Evolutionary conservation across 2,797 vertebrate genomes (phyloP), one percentile per base, ranked within the genome.

Genomic region (Avahi laniger): DNA sequence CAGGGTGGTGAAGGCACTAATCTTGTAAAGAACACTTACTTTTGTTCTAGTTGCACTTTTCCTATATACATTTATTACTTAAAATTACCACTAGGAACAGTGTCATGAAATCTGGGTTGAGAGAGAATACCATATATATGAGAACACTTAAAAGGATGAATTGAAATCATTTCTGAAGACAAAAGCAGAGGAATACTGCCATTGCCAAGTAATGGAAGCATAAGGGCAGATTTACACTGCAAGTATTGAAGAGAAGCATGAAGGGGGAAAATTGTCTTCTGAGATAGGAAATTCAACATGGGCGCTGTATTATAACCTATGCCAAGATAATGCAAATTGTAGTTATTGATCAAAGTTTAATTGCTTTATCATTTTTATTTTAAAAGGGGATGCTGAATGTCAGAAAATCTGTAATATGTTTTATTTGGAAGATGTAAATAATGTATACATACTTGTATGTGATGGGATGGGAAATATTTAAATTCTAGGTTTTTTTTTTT

Each of bases 371-470:
- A 41, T 98, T 98, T 97, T 97, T 97, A 97, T 98, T 98, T 98
- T 91, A 93, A 75, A 57, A 97, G 82, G 73, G 59, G 78, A 97
- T 96, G 93, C 81, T 97, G 97, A 98, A 98, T 98, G 98, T 98
- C 98, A 98, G 98, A 98, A 98, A 97, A 97, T 98, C 98, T 97
- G 82, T 97, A 98, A 96, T 97, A 75, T 98, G 97, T 98, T 94
- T 97, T 98, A 97, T 99, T 98, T 98, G 98, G 98, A 98, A 99
- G 99, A 98, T 99, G 99, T 99, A 99, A 98, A 99, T 99, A 99
- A 97, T 99, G 98, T 99, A 97, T 98, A 98, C 97, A 99, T 97
- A 97, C 96, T 95, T 98, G 97, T 98, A 98, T 98, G 99, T 99
- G 98, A 98, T 96, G 98, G 98, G 98, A 97, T 98, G 97, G 95